Conservation (phyloP, 2,888 invertebrate species). For the Clunio marinus region DNA sequence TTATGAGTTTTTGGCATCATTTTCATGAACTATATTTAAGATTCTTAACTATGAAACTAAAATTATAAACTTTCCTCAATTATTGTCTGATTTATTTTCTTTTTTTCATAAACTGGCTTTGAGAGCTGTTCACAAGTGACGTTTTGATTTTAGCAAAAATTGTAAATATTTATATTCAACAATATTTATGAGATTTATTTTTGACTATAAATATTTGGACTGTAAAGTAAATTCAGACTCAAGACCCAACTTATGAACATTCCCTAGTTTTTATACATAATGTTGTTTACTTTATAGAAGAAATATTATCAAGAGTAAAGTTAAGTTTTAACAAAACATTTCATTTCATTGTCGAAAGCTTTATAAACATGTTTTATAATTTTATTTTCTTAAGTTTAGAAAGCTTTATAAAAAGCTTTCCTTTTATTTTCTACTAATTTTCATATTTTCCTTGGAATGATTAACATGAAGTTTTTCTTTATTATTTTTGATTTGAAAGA, state of each 20-base stretch:
- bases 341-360: background rate
- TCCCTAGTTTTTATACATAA: no score
- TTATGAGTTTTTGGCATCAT: no score
- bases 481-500: no score
- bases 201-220: no score
- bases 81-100: conserved; percentile 22
- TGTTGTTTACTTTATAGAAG: conserved; percentile 5
- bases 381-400: background rate
- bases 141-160: conserved; percentile 4
- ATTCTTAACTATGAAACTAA: background rate
- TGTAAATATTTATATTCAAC: no score
- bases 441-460: conserved; percentile 22
- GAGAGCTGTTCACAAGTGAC: no score
- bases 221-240: no score
- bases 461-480: no score
- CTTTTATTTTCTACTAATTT: background rate
- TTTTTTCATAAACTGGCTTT: conserved; percentile 5
- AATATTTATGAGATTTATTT: no score
- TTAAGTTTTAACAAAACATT: background rate
- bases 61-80: conserved; percentile 10
- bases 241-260: no score
- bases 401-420: conserved; percentile 8
- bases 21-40: conserved; percentile 6
- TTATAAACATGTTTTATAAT: background rate
- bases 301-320: conserved; percentile 11